Base-by-base conservation (phyloP, 35 echinoderm and acorn worm species). In the Ophioderma brevispina region DNA sequence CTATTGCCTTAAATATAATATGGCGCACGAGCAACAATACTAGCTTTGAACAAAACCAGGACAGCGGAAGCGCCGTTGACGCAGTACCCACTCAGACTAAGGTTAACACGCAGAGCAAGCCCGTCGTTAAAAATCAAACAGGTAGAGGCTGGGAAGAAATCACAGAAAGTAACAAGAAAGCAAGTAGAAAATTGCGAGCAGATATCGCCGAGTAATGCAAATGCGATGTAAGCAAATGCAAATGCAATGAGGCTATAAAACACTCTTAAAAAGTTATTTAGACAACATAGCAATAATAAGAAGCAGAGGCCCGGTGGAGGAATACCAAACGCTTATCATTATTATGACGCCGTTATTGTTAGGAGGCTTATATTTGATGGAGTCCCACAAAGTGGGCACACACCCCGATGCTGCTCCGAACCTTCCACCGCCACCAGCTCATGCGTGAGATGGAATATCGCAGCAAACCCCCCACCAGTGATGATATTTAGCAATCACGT, bases 121-220 rank as follows among this genome's bases (percentile, higher is more conserved):
- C 59, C 59, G 59, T 70, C 10, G n/a, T n/a, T n/a, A 70, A 70
- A 70, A 70, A 15, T 25, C 59, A 13, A 70, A 70, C 1, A 70
- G 59, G 59, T 70, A 70, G 59, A 18, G 23, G 59, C 59, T 25
- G 59, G 59, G n/a, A 70, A 70, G 23, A 70, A 70, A 25, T 6
- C n/a, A 25, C 10, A 2, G 28, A 25, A 70, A 70, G n/a, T 15
- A 2, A 70, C 10, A 3, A 70, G n/a, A 25, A 70, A 70, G n/a
- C 6, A 4, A 6, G n/a, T 15, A 30, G 59, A 70, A 70, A 25
- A 25, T 2, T 70, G 28, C 23, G 10, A 25, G 15, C 59, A 70
- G 59, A 70, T 70, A 70, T 70, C 5, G 59, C 59, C n/a, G 59
- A 70, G 59, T 70, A 70, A 70, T 70, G 59, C 59, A 70, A 70